phyloP scores from a whole-genome alignment of 2,888 invertebrate genomes.

The Caenorhabditis sp. region DNA sequence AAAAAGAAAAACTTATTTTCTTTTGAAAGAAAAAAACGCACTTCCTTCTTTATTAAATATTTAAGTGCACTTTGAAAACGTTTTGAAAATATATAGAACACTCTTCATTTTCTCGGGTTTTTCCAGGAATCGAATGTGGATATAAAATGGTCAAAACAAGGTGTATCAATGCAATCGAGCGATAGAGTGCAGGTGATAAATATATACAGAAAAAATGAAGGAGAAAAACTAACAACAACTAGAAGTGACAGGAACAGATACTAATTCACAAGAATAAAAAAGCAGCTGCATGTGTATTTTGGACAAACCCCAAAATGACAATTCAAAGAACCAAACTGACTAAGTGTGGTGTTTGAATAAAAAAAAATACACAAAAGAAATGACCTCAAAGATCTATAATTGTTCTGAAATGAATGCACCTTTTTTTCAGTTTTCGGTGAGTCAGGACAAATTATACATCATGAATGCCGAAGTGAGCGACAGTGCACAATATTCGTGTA shows the following conservation, averaged over 20 bases:
- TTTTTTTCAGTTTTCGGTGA: slow-evolving; percentile 52
- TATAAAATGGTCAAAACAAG: slow-evolving; percentile 3
- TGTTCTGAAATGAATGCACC: background rate
- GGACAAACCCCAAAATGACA: no score
- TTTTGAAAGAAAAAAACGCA: background rate
- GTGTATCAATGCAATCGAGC: background rate
- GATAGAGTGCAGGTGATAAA: background rate
- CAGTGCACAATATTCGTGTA: slow-evolving; percentile 75
- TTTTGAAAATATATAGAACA: slow-evolving; percentile 10
- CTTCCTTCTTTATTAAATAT: slow-evolving; percentile 34
- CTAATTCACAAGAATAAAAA: background rate
- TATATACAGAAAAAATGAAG: background rate
- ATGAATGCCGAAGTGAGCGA: slow-evolving; percentile 72
- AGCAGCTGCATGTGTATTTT: background rate
- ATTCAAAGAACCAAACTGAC: no score
- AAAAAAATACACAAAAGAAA: background rate
- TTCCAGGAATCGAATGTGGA: slow-evolving; percentile 8
- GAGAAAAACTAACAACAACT: no score
- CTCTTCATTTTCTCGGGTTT: slow-evolving; percentile 1
- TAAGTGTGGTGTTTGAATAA: background rate
- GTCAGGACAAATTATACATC: slow-evolving; percentile 60
- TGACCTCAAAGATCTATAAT: background rate
- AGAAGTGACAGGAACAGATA: background rate
- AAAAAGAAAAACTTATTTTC: no score
- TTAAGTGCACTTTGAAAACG: slow-evolving; percentile 44